A percentile compares a stretch with the other conserved stretches of the same genome.
phyloP scores from a whole-genome alignment of 1,140 invertebrate genomes.

The Xylocopa sonorina region DNA sequence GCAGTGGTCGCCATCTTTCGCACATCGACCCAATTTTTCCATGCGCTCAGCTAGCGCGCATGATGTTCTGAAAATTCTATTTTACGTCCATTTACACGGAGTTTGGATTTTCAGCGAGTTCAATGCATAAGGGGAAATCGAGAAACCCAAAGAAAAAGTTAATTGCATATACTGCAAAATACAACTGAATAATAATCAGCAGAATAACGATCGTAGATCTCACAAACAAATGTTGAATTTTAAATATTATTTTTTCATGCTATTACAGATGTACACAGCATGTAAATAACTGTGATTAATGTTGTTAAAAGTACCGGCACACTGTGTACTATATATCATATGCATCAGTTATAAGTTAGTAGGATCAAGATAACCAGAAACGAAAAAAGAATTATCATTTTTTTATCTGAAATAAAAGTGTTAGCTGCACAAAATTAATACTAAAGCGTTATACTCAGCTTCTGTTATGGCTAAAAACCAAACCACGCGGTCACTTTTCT shows the following conservation, averaged over 20 bases:
- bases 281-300: background rate
- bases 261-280: too few species aligned
- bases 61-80: constrained; percentile 45
- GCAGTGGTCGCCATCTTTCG: constrained; percentile 77
- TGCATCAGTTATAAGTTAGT: background rate
- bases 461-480: background rate
- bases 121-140: background rate
- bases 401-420: background rate
- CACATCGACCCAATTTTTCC: constrained; percentile 79
- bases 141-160: too few species aligned
- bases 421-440: background rate
- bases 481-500: constrained; percentile 22
- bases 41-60: constrained; percentile 60
- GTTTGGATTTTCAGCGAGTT: constrained; percentile 1
- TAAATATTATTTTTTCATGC: background rate
- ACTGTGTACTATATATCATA: background rate
- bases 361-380: background rate
- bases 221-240: background rate
- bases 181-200: background rate
- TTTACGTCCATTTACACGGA: constrained; percentile 14
- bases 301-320: constrained; percentile 6
- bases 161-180: background rate
- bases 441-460: background rate
- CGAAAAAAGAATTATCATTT: background rate
- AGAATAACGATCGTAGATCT: background rate